Evolutionary conservation across 2,797 vertebrate species (phyloP).

Genomic region (Columba guinea): DNA sequence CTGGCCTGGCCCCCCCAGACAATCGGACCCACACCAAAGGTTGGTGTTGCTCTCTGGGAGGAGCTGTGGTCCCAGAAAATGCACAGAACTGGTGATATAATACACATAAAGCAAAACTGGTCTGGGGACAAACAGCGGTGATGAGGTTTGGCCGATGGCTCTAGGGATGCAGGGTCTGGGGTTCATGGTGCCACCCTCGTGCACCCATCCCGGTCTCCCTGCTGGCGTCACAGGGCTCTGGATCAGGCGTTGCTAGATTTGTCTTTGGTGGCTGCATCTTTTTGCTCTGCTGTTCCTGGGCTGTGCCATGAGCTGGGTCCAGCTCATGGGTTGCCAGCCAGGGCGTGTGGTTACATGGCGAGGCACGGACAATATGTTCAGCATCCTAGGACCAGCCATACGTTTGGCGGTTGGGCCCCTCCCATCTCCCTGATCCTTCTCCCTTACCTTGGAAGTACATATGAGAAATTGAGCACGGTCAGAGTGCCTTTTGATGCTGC

Average conservation of each 20-base stretch:
- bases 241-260: background rate
- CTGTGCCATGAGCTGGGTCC: background rate
- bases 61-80: accelerated
- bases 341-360: accelerated
- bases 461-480: accelerated
- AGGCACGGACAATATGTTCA: background rate
- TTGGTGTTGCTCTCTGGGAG: background rate
- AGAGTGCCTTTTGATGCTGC: accelerated
- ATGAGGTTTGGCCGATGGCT: background rate
- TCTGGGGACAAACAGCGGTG: background rate
- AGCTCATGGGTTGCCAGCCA: background rate
- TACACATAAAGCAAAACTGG: background rate
- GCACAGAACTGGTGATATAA: background rate
- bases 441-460: background rate
- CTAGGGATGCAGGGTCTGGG: background rate
- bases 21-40: background rate
- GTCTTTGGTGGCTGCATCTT: background rate
- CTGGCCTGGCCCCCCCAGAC: background rate
- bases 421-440: background rate
- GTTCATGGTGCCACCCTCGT: background rate
- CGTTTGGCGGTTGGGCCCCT: background rate
- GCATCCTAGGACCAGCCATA: background rate
- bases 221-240: background rate
- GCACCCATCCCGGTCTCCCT: background rate
- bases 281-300: background rate